These are phyloP conservation scores for Bradypodion pumilum DNA, from an alignment of 2,797 vertebrate species.

Conservation along the genomic window DNA sequence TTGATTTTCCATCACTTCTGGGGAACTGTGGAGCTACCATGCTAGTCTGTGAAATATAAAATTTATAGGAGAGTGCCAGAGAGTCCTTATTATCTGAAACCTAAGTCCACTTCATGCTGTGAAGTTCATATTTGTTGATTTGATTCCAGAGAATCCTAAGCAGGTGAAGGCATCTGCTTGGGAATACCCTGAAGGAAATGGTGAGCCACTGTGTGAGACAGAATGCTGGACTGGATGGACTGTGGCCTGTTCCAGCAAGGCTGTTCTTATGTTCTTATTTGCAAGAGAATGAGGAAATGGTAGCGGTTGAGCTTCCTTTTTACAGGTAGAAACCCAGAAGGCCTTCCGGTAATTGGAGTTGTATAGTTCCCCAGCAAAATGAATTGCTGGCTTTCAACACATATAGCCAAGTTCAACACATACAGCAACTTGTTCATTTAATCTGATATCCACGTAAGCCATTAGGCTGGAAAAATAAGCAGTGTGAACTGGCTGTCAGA, in stretches of 20 bases:
- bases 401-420: not conserved
- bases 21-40: not conserved
- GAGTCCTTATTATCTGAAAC: not conserved
- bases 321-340: not conserved
- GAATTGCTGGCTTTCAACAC: not conserved
- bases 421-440: not conserved
- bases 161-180: too few relatives aligned
- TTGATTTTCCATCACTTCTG: not conserved
- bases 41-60: not conserved
- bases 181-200: too few relatives aligned
- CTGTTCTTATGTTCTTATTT: too few relatives aligned
- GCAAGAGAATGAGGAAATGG: not conserved
- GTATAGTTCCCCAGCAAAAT: not conserved
- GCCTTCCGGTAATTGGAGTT: not conserved
- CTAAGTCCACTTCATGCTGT: not conserved
- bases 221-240: too few relatives aligned
- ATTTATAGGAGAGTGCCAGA: not conserved
- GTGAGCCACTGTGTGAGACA: too few relatives aligned
- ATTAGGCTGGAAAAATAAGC: not conserved
- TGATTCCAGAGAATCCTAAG: too few relatives aligned
- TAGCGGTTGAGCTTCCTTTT: not conserved
- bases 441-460: not conserved
- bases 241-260: too few relatives aligned
- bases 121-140: not conserved
- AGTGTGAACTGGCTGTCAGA: not conserved